Percentiles rank a stretch among this genome's conserved stretches.
These are phyloP conservation scores for Cavia porcellus DNA, from an alignment of 2,113 vertebrate species.

Conservation along the genomic window DNA sequence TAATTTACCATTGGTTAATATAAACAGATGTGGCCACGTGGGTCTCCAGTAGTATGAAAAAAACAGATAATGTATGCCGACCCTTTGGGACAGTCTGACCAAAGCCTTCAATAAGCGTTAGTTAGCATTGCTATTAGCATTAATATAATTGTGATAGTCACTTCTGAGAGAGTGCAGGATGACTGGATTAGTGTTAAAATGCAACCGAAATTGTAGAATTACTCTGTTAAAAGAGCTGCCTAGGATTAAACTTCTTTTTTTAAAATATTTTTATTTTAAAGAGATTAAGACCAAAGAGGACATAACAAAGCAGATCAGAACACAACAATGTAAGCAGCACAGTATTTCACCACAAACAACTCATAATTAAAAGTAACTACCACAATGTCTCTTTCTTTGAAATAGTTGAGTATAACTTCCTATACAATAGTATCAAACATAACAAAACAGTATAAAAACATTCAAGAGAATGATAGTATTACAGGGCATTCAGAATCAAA, in stretches of 20 bases:
- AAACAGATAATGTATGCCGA: conserved; percentile 1
- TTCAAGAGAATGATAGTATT: no score
- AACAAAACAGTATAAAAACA: no score
- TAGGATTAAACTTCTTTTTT: not conserved
- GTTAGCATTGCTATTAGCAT: not conserved
- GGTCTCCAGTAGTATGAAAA: not conserved
- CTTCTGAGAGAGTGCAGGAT: not conserved
- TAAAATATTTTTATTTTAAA: no score
- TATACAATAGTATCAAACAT: no score
- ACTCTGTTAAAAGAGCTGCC: not conserved
- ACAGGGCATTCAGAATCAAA: no score
- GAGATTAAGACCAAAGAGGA: no score
- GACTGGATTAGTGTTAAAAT: conserved; percentile 4
- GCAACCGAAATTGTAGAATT: conserved; percentile 56
- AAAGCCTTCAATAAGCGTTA: conserved; percentile 9
- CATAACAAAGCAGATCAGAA: no score
- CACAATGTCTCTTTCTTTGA: no score
- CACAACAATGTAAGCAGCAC: no score
- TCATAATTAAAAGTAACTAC: no score
- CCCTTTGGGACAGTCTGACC: not conserved
- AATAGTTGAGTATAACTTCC: no score
- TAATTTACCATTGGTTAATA: conserved; percentile 40
- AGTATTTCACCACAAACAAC: no score
- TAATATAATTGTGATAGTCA: conserved; percentile 50
- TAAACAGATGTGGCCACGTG: not conserved